Evolutionary conservation across 2,888 invertebrate species (phyloP).

Genomic region (Mechanitis mazaeus): DNA sequence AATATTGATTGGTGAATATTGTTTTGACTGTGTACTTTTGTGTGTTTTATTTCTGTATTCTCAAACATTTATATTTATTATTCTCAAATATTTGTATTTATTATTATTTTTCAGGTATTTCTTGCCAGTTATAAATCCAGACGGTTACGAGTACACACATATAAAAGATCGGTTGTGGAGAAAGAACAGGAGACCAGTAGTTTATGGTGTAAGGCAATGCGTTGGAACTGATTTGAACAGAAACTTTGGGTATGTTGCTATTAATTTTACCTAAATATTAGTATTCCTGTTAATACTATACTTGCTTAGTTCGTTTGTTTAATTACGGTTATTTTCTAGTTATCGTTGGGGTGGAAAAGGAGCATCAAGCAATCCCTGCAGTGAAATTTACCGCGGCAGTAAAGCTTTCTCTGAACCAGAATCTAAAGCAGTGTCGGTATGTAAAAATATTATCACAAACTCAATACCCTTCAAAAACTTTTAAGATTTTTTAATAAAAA

Average conservation of each 20-base stretch:
- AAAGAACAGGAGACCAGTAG: constrained; percentile 81
- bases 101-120: constrained; percentile 73
- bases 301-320: background rate
- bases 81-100: background rate
- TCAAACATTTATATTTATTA: background rate
- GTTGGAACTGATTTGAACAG: constrained; percentile 89
- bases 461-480: background rate
- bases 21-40: background rate
- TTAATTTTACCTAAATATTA: background rate
- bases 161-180: constrained; percentile 88
- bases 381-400: constrained; percentile 88
- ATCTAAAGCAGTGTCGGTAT: constrained; percentile 79
- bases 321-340: constrained; percentile 40
- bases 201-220: constrained; percentile 71
- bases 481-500: background rate
- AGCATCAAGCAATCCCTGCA: constrained; percentile 87
- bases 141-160: constrained; percentile 93
- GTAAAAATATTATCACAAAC: constrained; percentile 27
- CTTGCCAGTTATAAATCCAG: constrained; percentile 86
- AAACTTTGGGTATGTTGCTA: constrained; percentile 81
- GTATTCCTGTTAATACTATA: background rate
- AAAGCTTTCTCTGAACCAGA: constrained; percentile 92
- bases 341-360: constrained; percentile 93
- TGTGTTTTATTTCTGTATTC: background rate
- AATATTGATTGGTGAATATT: constrained; percentile 62